Conservation (phyloP, 1,140 invertebrate genomes). For the Drosophila tropicalis region DNA sequence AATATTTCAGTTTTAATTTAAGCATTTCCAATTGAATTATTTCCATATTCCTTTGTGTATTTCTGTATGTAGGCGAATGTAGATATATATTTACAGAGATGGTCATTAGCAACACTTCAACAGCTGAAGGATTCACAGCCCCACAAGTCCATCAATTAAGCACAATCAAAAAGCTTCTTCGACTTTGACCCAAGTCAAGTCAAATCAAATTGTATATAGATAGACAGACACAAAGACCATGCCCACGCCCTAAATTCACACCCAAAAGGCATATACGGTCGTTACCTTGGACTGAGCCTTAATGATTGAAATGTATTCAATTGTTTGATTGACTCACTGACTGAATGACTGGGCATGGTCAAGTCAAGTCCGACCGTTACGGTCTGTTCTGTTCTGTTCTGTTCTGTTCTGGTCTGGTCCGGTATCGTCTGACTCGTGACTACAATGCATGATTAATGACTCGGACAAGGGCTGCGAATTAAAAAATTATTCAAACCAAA, state of each 20-base stretch:
- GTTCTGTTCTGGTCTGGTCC: conserved; percentile 2
- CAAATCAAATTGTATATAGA: conserved; percentile 62
- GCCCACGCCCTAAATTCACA: conserved; percentile 12
- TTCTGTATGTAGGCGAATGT: neutral
- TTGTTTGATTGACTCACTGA: conserved; percentile 71
- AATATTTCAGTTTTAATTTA: neutral
- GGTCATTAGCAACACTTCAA: conserved; percentile 38
- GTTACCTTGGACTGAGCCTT: conserved; percentile 23
- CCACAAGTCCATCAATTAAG: conserved; percentile 55
- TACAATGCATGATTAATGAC: conserved; percentile 77
- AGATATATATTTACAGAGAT: neutral
- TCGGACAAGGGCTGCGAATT: conserved; percentile 56
- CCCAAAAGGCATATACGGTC: neutral
- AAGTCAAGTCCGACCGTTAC: conserved; percentile 13
- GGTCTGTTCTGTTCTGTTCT: conserved; percentile 18
- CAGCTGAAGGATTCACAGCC: conserved; percentile 31
- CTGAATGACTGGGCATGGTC: conserved; percentile 40
- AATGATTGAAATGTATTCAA: conserved; percentile 81
- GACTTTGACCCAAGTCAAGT: conserved; percentile 50
- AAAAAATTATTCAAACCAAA: conserved; percentile 71
- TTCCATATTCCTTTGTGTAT: neutral
- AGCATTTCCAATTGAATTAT: conserved; percentile 3
- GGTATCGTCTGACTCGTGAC: conserved; percentile 28
- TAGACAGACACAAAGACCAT: conserved; percentile 18
- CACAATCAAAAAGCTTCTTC: conserved; percentile 32